Conservation (phyloP, 2,797 vertebrate species). For the Stomatorhinus walkeri region DNA sequence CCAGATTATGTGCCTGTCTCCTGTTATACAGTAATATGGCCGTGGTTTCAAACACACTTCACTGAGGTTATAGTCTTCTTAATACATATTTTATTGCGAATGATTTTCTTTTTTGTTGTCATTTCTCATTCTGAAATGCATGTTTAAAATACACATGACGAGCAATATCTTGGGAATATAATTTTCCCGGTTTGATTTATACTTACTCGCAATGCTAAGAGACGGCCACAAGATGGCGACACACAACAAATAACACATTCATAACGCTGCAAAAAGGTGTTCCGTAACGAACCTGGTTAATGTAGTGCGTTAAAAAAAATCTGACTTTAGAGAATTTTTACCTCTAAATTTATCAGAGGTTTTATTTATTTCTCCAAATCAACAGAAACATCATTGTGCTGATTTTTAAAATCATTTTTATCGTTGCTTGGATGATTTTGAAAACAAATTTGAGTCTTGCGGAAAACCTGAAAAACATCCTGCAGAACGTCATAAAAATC, state of each 20-base stretch:
- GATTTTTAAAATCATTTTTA: neutral
- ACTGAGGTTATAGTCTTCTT: neutral
- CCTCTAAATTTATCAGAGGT: neutral
- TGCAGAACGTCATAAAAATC: neutral
- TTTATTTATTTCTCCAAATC: neutral
- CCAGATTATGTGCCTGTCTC: neutral
- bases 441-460: neutral
- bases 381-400: neutral
- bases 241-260: slow-evolving; percentile 25
- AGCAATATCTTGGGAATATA: neutral
- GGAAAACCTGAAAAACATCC: neutral
- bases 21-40: neutral
- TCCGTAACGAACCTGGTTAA: neutral
- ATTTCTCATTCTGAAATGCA: neutral
- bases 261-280: neutral
- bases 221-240: slow-evolving; percentile 59
- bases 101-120: neutral
- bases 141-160: neutral
- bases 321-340: neutral
- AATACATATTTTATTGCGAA: neutral
- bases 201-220: slow-evolving; percentile 28
- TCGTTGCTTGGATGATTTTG: neutral
- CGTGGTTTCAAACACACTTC: neutral
- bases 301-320: neutral
- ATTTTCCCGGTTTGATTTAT: neutral